Conservation (phyloP, 2,797 vertebrate species). For the Poecilia gillii region DNA sequence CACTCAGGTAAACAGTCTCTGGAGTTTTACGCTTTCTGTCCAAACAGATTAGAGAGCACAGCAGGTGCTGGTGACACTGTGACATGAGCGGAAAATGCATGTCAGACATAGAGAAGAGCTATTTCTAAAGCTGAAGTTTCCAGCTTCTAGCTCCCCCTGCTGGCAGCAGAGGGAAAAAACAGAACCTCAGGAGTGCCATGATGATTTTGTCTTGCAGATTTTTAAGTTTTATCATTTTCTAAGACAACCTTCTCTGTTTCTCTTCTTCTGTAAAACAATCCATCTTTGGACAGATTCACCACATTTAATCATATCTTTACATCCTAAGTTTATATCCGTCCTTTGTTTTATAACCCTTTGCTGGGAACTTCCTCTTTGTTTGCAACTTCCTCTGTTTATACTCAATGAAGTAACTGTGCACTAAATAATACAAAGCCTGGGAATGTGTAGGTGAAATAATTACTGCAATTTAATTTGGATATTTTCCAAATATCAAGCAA, state of each 20-base stretch:
- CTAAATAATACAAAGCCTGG: not conserved
- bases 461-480: not conserved
- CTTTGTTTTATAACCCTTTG: not conserved
- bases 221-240: not conserved
- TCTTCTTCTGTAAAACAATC: not conserved
- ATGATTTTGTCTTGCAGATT: not conserved
- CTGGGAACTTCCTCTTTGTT: not conserved
- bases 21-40: slow-evolving; percentile 24
- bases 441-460: not conserved
- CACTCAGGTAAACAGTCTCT: slow-evolving; percentile 17
- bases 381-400: not conserved
- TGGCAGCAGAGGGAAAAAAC: slow-evolving; percentile 34
- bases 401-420: not conserved
- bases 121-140: slow-evolving; percentile 55
- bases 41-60: slow-evolving; percentile 44
- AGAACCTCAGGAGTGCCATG: slow-evolving; percentile 13
- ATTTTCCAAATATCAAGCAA: not conserved
- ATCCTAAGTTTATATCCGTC: not conserved
- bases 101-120: slow-evolving; percentile 47
- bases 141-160: slow-evolving; percentile 62
- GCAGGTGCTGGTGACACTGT: slow-evolving; percentile 19
- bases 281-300: not conserved
- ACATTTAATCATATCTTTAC: not conserved
- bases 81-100: slow-evolving; percentile 59
- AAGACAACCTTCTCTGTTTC: not conserved